Evolutionary conservation across 2,113 vertebrate species (phyloP).

Genomic region (Boleophthalmus pectinirostris): DNA sequence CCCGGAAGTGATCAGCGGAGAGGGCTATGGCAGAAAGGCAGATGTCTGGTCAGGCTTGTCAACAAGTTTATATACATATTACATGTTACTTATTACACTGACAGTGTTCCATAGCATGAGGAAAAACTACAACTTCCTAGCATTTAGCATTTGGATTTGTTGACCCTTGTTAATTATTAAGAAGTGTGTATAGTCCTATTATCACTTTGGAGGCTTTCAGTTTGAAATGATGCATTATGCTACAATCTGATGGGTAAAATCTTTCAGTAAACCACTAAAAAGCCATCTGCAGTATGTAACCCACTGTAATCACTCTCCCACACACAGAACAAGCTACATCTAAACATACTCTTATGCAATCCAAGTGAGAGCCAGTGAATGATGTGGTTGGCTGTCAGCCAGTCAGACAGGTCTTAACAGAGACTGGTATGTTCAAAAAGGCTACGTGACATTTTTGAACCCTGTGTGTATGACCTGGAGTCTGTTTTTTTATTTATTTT

Average conservation of each 20-base stretch:
- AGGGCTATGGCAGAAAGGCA: constrained; percentile 93
- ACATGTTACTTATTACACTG: no score
- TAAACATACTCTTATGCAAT: constrained; percentile 26
- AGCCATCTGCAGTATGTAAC: constrained; percentile 36
- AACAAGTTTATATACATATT: no score
- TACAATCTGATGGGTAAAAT: neutral
- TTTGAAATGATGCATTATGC: neutral
- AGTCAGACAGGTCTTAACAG: constrained; percentile 77
- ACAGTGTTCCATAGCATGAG: neutral
- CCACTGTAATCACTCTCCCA: constrained; percentile 22
- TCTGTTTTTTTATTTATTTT: no score
- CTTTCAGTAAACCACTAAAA: constrained; percentile 11
- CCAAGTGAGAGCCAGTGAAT: constrained; percentile 78
- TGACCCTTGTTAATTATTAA: no score
- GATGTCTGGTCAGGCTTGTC: constrained; percentile 85
- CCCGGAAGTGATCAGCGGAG: constrained; percentile 95
- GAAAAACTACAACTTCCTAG: neutral
- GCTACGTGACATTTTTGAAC: no score
- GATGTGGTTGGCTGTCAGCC: constrained; percentile 78
- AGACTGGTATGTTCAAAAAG: constrained; percentile 55
- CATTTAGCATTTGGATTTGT: no score
- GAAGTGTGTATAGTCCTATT: neutral
- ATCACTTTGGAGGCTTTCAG: neutral
- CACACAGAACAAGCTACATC: constrained; percentile 7
- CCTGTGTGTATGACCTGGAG: no score